Evolutionary conservation across 2,888 invertebrate species (phyloP).

Genomic region (Schrankia costaestrigalis): DNA sequence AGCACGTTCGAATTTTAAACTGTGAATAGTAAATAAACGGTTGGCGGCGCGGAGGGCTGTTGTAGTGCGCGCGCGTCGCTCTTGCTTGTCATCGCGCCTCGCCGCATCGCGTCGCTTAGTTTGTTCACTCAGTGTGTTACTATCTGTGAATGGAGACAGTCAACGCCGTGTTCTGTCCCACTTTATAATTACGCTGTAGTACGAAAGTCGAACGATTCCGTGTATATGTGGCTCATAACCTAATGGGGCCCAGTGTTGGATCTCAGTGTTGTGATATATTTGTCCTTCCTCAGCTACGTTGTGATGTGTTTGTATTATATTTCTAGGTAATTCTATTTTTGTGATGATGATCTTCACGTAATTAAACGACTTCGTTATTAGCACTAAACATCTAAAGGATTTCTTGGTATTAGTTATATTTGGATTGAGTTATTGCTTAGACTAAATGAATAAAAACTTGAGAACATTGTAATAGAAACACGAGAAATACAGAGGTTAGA

Average conservation of each 20-base stretch:
- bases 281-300: conserved; percentile 39
- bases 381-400: conserved; percentile 1
- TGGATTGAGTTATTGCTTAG: too few species aligned
- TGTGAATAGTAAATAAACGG: conserved; percentile 77
- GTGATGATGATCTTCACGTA: conserved; percentile 56
- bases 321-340: conserved; percentile 68
- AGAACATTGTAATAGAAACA: too few species aligned
- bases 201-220: conserved; percentile 40
- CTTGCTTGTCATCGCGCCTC: conserved; percentile 36
- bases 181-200: conserved; percentile 37
- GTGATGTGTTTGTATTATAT: conserved; percentile 61
- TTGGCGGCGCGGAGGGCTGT: conserved; percentile 56
- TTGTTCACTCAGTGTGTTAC: conserved; percentile 60
- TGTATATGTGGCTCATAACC: conserved; percentile 33
- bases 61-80: conserved; percentile 62
- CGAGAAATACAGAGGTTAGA: too few species aligned
- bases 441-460: too few species aligned
- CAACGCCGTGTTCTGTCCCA: conserved; percentile 53
- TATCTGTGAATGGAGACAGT: conserved; percentile 69
- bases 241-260: conserved; percentile 12
- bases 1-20: conserved; percentile 71
- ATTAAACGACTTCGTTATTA: conserved; percentile 57
- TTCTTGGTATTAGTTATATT: background rate
- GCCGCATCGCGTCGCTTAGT: conserved; percentile 19
- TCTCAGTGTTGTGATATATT: conserved; percentile 43